Evolutionary conservation across 2,888 invertebrate genomes (phyloP).

Genomic region (Tholera decimalis): DNA sequence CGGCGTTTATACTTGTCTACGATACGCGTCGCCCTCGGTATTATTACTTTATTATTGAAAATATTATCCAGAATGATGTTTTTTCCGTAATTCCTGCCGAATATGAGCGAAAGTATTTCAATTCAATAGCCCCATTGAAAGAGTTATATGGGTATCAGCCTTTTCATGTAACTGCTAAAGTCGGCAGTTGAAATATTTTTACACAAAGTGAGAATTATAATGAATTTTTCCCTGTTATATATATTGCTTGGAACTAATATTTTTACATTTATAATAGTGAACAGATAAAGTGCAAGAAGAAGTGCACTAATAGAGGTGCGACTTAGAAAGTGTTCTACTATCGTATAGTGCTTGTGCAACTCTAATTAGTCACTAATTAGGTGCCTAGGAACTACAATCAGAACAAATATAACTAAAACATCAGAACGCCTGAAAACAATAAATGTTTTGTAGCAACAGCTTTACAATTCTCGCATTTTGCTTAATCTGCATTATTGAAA

Average conservation of each 20-base stretch:
- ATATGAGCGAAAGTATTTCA: conserved; percentile 32
- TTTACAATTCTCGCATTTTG: conserved; percentile 68
- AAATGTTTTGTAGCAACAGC: conserved; percentile 67
- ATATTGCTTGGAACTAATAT: conserved; percentile 7
- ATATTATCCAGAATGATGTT: conserved; percentile 68
- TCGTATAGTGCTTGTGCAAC: conserved; percentile 81
- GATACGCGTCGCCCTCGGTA: conserved; percentile 71
- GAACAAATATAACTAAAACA: conserved; percentile 61
- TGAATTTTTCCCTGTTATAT: conserved; percentile 7
- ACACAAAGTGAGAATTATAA: not conserved
- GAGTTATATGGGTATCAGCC: conserved; percentile 32
- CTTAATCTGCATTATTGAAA: conserved; percentile 68
- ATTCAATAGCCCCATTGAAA: conserved; percentile 39
- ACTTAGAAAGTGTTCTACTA: conserved; percentile 66
- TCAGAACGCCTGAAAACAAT: conserved; percentile 66
- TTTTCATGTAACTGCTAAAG: conserved; percentile 30
- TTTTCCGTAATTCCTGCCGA: conserved; percentile 41
- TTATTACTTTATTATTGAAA: conserved; percentile 76
- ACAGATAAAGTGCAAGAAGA: conserved; percentile 69
- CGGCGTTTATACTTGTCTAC: conserved; percentile 81
- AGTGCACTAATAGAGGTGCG: conserved; percentile 80
- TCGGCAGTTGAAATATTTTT: conserved; percentile 23
- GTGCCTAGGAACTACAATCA: conserved; percentile 65
- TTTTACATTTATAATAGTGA: conserved; percentile 40
- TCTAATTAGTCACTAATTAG: conserved; percentile 70